Evolutionary conservation across 2,113 vertebrate species (phyloP).

Genomic region (Erythrolamprus reginae): DNA sequence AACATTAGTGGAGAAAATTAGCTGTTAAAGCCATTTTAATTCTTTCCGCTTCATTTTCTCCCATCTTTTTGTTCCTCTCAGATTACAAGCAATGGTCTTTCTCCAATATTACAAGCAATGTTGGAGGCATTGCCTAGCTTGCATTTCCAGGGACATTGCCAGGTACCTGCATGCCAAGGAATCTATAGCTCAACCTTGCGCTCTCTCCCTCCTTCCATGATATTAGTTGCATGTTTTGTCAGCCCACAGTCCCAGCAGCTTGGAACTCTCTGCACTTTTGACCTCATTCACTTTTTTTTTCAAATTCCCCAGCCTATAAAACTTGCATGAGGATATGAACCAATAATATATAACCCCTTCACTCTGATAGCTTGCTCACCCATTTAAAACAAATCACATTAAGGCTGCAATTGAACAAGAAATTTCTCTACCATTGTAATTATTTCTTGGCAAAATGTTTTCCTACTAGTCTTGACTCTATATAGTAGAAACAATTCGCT

Average conservation of each 20-base stretch:
- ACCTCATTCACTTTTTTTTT: neutral
- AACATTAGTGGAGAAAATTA: neutral
- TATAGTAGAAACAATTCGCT: fast-evolving
- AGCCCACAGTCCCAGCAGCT: neutral
- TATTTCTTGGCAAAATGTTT: neutral
- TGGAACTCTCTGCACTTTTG: neutral
- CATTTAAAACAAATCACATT: neutral
- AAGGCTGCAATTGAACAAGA: neutral
- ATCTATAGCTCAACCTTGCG: neutral
- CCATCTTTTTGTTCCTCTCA: neutral
- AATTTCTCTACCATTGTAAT: neutral
- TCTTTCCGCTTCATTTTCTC: neutral
- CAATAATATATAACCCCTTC: neutral
- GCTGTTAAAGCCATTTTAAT: neutral
- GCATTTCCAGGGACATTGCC: neutral
- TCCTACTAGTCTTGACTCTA: neutral
- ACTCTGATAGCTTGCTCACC: neutral
- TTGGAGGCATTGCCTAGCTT: neutral
- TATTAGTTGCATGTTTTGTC: neutral
- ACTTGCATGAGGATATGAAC: neutral
- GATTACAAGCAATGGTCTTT: neutral
- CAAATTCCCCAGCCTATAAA: neutral
- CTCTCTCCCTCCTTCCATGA: too few species aligned
- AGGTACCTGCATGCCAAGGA: neutral
- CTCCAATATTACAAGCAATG: neutral